Conservation (phyloP, 2,888 invertebrate species). For the Meteorus cinctellus region DNA sequence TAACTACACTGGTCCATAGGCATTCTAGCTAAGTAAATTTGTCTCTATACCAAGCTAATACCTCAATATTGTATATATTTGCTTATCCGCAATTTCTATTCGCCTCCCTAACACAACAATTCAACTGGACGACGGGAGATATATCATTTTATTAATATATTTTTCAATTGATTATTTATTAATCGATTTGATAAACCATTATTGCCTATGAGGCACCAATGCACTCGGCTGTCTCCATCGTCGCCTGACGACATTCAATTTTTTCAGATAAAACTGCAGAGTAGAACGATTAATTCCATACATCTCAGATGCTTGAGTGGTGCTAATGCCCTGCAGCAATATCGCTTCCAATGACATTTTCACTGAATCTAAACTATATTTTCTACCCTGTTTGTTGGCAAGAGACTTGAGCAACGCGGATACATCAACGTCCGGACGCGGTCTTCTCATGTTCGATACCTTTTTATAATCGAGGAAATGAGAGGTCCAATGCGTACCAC, state of each 20-base stretch:
- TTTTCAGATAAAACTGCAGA: conserved; percentile 76
- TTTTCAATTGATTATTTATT: neutral
- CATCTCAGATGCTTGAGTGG: conserved; percentile 74
- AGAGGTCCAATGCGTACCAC: conserved; percentile 65
- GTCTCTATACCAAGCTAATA: neutral
- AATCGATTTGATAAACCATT: conserved; percentile 49
- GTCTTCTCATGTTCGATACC: conserved; percentile 61
- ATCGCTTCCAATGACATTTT: conserved; percentile 75
- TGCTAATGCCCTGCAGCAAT: conserved; percentile 74
- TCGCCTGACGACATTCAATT: conserved; percentile 74
- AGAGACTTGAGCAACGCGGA: conserved; percentile 70
- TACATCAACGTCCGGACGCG: conserved; percentile 68
- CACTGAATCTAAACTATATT: conserved; percentile 74
- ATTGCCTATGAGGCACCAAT: conserved; percentile 58
- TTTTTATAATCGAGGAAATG: conserved; percentile 71
- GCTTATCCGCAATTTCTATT: neutral
- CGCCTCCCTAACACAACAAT: neutral
- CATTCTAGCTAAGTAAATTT: neutral
- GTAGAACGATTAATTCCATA: conserved; percentile 76
- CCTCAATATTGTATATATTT: neutral
- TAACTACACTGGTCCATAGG: neutral
- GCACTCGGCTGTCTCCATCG: conserved; percentile 66
- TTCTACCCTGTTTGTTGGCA: conserved; percentile 71
- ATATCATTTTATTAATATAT: neutral
- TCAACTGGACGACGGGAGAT: neutral